phyloP scores from a whole-genome alignment of 1,140 invertebrate species.

The Oreohelix idahoensis region DNA sequence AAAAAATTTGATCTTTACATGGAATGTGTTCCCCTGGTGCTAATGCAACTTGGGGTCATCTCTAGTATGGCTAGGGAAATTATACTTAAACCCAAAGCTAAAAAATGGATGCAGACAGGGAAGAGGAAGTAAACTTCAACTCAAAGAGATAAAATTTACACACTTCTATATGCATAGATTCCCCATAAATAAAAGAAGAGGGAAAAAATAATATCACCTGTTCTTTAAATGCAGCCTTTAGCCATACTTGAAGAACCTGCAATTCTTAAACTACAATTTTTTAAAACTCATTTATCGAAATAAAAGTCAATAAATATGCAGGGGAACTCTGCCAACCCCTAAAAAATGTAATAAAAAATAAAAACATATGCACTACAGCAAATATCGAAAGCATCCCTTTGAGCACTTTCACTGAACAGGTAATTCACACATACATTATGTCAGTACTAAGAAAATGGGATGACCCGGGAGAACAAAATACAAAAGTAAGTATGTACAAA shows the following conservation, averaged over 20 bases:
- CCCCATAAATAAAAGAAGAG: conserved; percentile 26
- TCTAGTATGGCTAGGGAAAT: neutral
- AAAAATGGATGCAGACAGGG: neutral
- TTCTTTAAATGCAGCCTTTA: neutral
- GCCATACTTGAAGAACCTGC: conserved; percentile 15
- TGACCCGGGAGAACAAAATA: too few relatives aligned
- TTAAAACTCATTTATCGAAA: neutral
- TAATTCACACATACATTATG: too few relatives aligned
- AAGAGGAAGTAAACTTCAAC: neutral
- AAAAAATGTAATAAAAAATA: neutral
- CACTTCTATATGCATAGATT: conserved; percentile 37
- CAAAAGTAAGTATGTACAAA: conserved; percentile 15
- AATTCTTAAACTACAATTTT: conserved; percentile 2
- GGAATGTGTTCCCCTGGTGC: conserved; percentile 34
- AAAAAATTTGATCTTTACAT: conserved; percentile 34
- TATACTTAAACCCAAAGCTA: neutral
- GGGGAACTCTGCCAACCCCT: neutral
- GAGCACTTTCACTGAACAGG: neutral
- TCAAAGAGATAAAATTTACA: neutral
- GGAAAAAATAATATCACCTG: conserved; percentile 40
- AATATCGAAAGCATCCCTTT: neutral
- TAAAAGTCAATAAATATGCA: neutral
- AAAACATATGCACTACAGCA: neutral
- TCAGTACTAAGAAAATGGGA: too few relatives aligned
- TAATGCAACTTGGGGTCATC: neutral